Base-by-base conservation (phyloP, 2,888 invertebrate species). In the Lasioglossum pauxillum region DNA sequence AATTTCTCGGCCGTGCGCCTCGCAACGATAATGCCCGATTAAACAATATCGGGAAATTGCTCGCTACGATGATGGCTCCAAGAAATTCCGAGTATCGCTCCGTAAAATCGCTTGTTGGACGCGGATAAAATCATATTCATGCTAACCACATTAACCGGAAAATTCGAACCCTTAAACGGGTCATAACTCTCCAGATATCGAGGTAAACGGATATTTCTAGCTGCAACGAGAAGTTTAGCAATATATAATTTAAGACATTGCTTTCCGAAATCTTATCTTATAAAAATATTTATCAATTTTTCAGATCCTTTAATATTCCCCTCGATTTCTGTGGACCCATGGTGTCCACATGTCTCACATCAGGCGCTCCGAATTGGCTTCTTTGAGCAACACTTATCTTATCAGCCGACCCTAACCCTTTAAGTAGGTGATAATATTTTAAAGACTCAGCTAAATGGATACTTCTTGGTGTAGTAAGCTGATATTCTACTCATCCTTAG, bases 31-130 rank as follows among this genome's bases (percentile, higher is more conserved):
- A 41, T 41, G 2, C 41, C 35, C 69, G 69, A 69, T 69, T 41
- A 38, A 69, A 69, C 69, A 41, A 69, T 41, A 69, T 69, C 23
- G 69, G 38, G 38, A 35, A 41, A 69, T 69, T 69, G 67, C 67
- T 69, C 35, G 23, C 35, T 38, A 69, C 35, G 35, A 31, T 35
- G 23, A 69, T 16, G 67, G 23, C 67, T 69, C 10, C 23, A 35
- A 69, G 35, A 69, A 69, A 38, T 23, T 19, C 35, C 31, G 4
- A 69, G 16, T 31, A 64, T 64, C 64, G 31, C 16, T 31, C 7
- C 64, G 27, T 16, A 31, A 64, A 12, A 64, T 64, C 64, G 64
- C 64, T 64, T 7, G 64, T 64, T 27, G 31, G n/a, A 53, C 53
- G 16, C 31, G 27, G 64, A 60, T 64, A 16, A 64, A 64, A 64